Conservation (phyloP, 1,140 invertebrate species). For the Euschistus heros region DNA sequence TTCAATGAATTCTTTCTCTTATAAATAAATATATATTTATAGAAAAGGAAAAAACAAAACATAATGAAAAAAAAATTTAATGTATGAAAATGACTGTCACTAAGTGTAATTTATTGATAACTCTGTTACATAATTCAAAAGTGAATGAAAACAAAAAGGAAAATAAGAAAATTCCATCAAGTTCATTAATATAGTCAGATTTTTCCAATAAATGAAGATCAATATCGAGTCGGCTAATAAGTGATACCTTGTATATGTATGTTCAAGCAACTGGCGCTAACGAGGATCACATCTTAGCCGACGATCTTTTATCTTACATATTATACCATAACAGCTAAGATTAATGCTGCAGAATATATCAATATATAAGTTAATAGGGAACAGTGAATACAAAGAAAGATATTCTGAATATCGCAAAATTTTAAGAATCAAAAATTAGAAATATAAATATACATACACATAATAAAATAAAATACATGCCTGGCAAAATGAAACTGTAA, state of each 20-base stretch:
- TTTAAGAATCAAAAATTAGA: background rate
- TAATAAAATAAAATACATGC: slow-evolving; percentile 45
- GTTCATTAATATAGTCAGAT: slow-evolving; percentile 18
- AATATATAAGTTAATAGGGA: background rate
- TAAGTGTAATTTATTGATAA: too few relatives aligned
- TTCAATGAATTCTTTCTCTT: too few relatives aligned
- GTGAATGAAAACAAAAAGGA: background rate
- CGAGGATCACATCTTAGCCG: too few relatives aligned
- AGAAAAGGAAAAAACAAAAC: background rate
- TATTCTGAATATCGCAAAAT: background rate
- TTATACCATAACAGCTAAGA: background rate
- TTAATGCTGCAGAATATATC: too few relatives aligned
- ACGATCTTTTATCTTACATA: too few relatives aligned
- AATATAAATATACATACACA: slow-evolving; percentile 21
- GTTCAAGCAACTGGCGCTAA: too few relatives aligned
- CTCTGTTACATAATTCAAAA: too few relatives aligned
- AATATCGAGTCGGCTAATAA: too few relatives aligned
- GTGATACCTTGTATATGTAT: too few relatives aligned
- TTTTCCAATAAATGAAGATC: background rate
- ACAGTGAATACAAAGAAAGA: background rate
- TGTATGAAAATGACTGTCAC: too few relatives aligned
- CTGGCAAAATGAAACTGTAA: slow-evolving; percentile 81
- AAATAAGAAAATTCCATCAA: background rate
- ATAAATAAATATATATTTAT: too few relatives aligned
- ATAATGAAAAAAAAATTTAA: background rate